Conservation (phyloP, 1,140 invertebrate genomes). For the Teleopsis dalmanni region DNA sequence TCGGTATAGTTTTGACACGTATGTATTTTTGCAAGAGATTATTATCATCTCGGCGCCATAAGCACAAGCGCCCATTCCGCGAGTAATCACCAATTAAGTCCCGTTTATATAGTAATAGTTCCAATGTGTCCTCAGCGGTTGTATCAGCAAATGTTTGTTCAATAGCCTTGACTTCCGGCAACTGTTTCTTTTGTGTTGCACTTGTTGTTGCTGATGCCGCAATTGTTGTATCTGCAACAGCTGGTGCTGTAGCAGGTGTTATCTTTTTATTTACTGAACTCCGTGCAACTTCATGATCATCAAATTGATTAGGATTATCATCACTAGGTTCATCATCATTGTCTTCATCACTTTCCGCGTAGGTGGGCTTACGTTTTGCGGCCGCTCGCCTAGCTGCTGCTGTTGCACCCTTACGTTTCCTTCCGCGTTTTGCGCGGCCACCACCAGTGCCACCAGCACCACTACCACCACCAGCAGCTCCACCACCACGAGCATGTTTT, state of each 20-base stretch:
- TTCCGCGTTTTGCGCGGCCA: constrained; percentile 13
- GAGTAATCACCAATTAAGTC: constrained; percentile 27
- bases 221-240: neutral
- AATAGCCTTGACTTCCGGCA: neutral
- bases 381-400: constrained; percentile 16
- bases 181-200: constrained; percentile 11
- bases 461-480: constrained; percentile 6
- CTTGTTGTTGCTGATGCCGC: neutral
- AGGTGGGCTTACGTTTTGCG: constrained; percentile 19
- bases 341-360: constrained; percentile 10
- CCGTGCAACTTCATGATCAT: constrained; percentile 14
- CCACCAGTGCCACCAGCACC: neutral
- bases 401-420: constrained; percentile 24
- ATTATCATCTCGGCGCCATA: constrained; percentile 38
- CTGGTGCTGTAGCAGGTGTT: neutral
- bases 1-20: constrained; percentile 27
- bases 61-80: constrained; percentile 31
- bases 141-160: neutral
- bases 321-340: constrained; percentile 12
- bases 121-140: constrained; percentile 11
- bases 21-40: constrained; percentile 39
- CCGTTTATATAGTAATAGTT: constrained; percentile 30
- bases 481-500: constrained; percentile 13
- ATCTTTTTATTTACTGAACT: constrained; percentile 18
- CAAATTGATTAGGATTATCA: constrained; percentile 12